Evolutionary conservation across 1,140 invertebrate species (phyloP), one percentile per base, ranked within the genome.

Genomic region (Penaeus japonicus): DNA sequence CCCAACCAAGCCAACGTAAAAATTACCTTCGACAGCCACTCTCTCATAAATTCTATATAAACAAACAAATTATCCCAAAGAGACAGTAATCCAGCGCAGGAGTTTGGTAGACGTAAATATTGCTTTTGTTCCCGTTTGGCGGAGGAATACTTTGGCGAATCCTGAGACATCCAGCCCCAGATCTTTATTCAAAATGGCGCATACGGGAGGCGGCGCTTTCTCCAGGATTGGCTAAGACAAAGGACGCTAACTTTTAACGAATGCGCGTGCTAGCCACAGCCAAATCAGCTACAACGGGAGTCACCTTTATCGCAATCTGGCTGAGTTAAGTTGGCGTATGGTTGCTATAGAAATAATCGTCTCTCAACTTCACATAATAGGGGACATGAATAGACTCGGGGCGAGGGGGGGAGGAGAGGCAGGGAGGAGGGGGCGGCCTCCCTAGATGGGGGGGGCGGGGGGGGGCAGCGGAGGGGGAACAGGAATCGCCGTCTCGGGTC

Each of bases 281-380:
- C 39, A 22, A 54, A 53, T 53, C 24, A 80, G n/a, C 22, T 27
- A 27, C 39, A 15, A 27, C 24, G 79, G 22, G 30, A 35, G 27
- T 35, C 55, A 20, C 17, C 57, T 39, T 39, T 35, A n/a, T 65
- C 32, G 57, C 57, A 65, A 65, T 65, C 57, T 83, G 22, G 27
- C 81, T 83, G 39, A 47, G 54, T 83, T 35, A 47, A 27, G 32
- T 47, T 65, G 55, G 27, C 32, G 57, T 83, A 83, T 35, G 57
- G 81, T 83, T 83, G 81, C 81, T 83, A 83, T 83, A 83, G 81
- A 83, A 83, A 65, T 65, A 83, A 83, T 83, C 81, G 81, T 24
- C 27, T 59, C 57, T 65, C 30, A 39, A 65, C 57, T 83, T 62
- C 57, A 83, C 57, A 83, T 83, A 83, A 83, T 83, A 83, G 81